phyloP scores from a whole-genome alignment of 2,888 invertebrate genomes.

The Stenodema calcarata region DNA sequence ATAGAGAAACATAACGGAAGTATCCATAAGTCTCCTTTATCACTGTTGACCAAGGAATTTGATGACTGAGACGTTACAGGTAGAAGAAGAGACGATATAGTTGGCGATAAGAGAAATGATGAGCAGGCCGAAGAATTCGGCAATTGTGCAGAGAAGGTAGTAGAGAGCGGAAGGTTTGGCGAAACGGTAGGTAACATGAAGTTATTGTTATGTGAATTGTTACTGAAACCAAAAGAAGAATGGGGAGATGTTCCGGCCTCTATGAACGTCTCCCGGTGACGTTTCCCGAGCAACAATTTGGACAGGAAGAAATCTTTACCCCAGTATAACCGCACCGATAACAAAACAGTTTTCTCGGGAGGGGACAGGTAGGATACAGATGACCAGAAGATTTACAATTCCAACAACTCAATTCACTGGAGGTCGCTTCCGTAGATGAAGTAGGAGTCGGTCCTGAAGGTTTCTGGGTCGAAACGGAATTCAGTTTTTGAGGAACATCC shows the following conservation, averaged over 20 bases:
- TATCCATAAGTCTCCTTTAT: not conserved
- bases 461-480: not conserved
- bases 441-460: not conserved
- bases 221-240: not conserved
- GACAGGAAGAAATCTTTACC: not conserved
- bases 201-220: too few relatives aligned
- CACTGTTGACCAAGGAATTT: not conserved
- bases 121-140: not conserved
- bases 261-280: not conserved
- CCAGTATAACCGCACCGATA: too few relatives aligned
- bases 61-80: not conserved
- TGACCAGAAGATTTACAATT: not conserved
- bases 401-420: not conserved
- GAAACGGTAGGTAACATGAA: not conserved
- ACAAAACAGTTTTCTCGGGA: slow-evolving; percentile 6
- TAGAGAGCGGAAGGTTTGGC: not conserved
- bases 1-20: not conserved
- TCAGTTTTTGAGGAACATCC: too few relatives aligned
- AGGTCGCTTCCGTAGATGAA: not conserved
- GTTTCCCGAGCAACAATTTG: not conserved
- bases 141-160: not conserved
- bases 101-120: too few relatives aligned
- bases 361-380: not conserved
- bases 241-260: not conserved
- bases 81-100: not conserved